These are phyloP conservation scores for Hydropotes inermis DNA, from an alignment of 2,113 vertebrate genomes.

Conservation along the genomic window DNA sequence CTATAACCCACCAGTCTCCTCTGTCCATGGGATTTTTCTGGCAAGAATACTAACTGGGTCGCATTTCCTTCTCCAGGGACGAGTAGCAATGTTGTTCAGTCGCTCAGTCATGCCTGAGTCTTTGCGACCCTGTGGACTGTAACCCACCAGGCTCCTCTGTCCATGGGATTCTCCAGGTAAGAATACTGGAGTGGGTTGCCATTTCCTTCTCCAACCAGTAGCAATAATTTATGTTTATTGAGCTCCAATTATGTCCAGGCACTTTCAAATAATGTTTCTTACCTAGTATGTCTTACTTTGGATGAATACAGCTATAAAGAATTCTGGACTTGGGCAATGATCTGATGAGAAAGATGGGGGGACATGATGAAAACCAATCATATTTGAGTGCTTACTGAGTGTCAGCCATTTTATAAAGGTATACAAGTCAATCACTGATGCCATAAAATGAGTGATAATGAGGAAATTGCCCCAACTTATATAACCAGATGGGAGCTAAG, in stretches of 20 bases:
- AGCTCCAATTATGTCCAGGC: background rate
- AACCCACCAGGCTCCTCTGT: background rate
- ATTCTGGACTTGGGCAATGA: background rate
- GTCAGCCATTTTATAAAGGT: background rate
- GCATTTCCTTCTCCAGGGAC: background rate
- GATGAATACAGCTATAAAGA: background rate
- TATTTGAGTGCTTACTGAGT: background rate
- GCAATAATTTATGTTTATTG: background rate
- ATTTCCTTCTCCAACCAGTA: background rate
- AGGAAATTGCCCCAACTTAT: background rate
- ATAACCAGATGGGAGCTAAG: background rate
- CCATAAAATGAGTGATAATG: background rate
- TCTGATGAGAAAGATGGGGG: background rate
- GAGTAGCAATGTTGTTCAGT: background rate
- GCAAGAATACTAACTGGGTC: background rate
- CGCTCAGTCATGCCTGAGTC: background rate
- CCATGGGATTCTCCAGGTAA: background rate
- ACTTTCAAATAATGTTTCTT: background rate
- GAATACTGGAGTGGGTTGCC: background rate
- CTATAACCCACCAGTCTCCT: background rate
- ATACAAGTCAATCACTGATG: background rate
- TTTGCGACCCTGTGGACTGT: accelerated
- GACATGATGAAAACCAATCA: background rate
- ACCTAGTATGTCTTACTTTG: background rate
- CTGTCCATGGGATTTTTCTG: background rate